Base-by-base conservation (phyloP, 2,888 invertebrate species). In the Notocelia uddmanniana region DNA sequence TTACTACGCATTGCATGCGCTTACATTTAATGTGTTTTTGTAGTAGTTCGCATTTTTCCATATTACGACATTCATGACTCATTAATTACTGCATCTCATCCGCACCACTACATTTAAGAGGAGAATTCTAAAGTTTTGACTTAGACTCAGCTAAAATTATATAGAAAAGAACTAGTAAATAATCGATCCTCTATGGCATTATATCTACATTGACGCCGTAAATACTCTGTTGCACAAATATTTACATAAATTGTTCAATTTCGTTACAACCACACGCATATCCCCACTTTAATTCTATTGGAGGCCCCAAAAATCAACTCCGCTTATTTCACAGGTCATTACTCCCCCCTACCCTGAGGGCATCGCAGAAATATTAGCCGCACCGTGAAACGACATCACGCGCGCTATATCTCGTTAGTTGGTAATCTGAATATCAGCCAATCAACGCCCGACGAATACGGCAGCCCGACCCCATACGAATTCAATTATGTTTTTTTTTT, bases 401-500 rank as follows among this genome's bases (percentile, higher is more conserved):
- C 83, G 82, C 89, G 85, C 79, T 78, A 82, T 81, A 91, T 88
- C 86, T 87, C 75, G 88, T 92, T 91, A 90, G 84, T 81, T 82
- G 78, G 82, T 86, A 92, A 92, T 92, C 91, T 92, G 92, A 91
- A 92, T 92, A 91, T 91, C 91, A 87, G 92, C 92, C 92, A 92
- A 92, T 92, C 91, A 92, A 88, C 89, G 89, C 75, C 79, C 86
- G 86, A 83, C 89, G 81, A 82, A 73, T 68, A 76, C 79, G 81
- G 82, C 79, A 83, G 86, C 80, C 80, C 83, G 86, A 87, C 87
- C 91, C 90, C 82, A 78, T 79, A 78, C 79, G 76, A 80, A 91
- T 90, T 87, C 82, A 84, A 89, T 91, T 90, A 87, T 84, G 75
- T 76, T 76, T 78, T 80, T 54, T 13, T 84, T 83, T 84, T 85